Base-by-base conservation (phyloP, 1,140 invertebrate species). In the Penaeus japonicus region DNA sequence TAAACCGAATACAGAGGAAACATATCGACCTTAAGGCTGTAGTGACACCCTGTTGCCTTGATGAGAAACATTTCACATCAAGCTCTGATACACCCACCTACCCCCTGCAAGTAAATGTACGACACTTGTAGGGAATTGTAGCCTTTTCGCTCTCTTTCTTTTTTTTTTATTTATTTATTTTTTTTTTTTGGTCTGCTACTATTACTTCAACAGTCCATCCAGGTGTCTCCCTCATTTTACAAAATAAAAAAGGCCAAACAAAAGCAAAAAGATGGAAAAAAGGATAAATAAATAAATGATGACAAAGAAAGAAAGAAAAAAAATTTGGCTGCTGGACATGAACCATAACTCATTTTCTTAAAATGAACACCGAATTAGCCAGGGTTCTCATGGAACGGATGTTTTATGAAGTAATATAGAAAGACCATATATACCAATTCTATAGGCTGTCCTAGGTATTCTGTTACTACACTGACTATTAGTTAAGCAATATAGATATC, bases 51-150 rank as follows among this genome's bases (percentile, higher is more conserved):
- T 79, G 77, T 79, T 79, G 77, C 77, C 77, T 53, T 79, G 77
- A 79, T 79, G 77, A 79, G 77, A 79, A 79, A 79, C 77, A 79
- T 79, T 79, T 79, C 77, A 79, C 77, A 79, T 79, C 77, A 79
- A 79, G 77, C 77, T 79, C 77, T 53, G 77, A 79, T 79, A 79
- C 77, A 79, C 77, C 77, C 77, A 79, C 77, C 39, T 79, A 79
- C 77, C 77, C 77, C 77, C 77, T 79, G 77, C 77, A 79, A 79
- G 77, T 79, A 79, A 79, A 79, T 79, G 77, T 79, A 79, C 77
- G 32, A 79, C n/a, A 79, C 77, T 79, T 79, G 77, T 79, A 79
- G 77, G 77, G 39, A 79, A 79, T 79, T 79, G 77, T 79, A 79
- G 77, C 77, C 77, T 79, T 78, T 79, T 79, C 54, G 18, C 39